Base-by-base conservation (phyloP, 1,140 invertebrate genomes). In the Apis florea region DNA sequence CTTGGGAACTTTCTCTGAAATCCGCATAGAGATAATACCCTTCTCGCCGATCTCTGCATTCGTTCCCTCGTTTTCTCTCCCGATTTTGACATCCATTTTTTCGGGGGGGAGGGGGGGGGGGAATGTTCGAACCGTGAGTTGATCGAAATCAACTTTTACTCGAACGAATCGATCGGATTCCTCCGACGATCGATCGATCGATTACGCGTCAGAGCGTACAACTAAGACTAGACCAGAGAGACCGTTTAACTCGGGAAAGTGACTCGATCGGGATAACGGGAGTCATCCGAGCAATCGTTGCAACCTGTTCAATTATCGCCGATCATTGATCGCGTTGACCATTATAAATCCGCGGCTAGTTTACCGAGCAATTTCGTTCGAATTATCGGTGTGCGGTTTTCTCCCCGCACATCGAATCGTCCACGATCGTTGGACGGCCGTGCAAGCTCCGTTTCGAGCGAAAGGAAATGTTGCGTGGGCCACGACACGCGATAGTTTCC, bases 381-480 rank as follows among this genome's bases (percentile, higher is more conserved):
- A 11, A 49, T 70, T 31, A 72, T 15, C n/a, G 40, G 31, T 19
- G 13, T 17, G 12, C 19, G 10, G n/a, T 40, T 21, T 67, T 47
- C 19, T 17, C 6, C 8, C 56, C n/a, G n/a, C n/a, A n/a, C n/a
- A 70, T 78, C 51, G 26, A 21, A 10, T 9, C 24, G 31, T 72
- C 53, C 59, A n/a, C 47, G 19, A 64, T 31, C 51, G 66, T 68
- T 75, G 17, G 21, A 56, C 11, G 59, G 24, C 53, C 85, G 76
- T 19, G 71, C 61, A 66, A 70, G 76, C 54, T 74, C 21, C 51
- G 24, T 73, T 63, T 74, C 54, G 6, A 82, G 88, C 90, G 90
- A 91, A 91, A 91, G 89, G 88, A 90, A 91, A 88, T 91, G 83
- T 86, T 83, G 84, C 87, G 82, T 87, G 85, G 85, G 84, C 78